Evolutionary conservation across 2,888 invertebrate species (phyloP), one percentile per base, ranked within the genome.

Genomic region (Melitaea athalia): DNA sequence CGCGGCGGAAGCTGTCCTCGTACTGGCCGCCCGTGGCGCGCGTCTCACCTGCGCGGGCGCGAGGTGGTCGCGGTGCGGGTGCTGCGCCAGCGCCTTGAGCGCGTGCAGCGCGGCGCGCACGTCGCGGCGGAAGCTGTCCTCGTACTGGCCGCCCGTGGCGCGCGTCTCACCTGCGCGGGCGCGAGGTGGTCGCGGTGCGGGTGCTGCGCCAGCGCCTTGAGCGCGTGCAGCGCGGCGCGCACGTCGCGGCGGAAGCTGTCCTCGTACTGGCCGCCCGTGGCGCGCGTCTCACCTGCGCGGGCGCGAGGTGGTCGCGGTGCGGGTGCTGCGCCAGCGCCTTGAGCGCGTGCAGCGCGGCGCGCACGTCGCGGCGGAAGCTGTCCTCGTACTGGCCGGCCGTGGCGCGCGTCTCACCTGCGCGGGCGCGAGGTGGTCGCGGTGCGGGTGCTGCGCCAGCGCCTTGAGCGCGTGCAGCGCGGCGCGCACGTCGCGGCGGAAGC

Each of bases 311-410:
- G 59, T 96, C 96, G 75, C 95, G 94, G 33, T 95, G 94, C 10
- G 95, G 94, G 52, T 96, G 94, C 49, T 91, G 92, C 7, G 92
- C 92, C 8, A 98, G 95, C 69, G 95, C 95, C 79, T 96, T 96
- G 57, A 98, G 91, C 0, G 97, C 96, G 1, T 94, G 94, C 74
- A 98, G 95, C 0, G 98, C 95, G 53, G 96, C 95, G 75, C 97
- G 95, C 15, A 98, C 94, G 81, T 98, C 98, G 15, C 96, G 85
- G 11, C 96, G 93, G 82, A 98, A 98, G 78, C 96, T 96, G 80
- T 98, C 98, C 81, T 98, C 98, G 81, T 96, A 97, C 85, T 97
- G 96, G 0, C 97, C 97, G 10, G 97, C 97, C 0, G 97, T 98
- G 0, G 98, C 98, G 17, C 97, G 93, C 0, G 97, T 5, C 45